phyloP scores from a whole-genome alignment of 2,888 invertebrate species.

The Amphipoea lucens region DNA sequence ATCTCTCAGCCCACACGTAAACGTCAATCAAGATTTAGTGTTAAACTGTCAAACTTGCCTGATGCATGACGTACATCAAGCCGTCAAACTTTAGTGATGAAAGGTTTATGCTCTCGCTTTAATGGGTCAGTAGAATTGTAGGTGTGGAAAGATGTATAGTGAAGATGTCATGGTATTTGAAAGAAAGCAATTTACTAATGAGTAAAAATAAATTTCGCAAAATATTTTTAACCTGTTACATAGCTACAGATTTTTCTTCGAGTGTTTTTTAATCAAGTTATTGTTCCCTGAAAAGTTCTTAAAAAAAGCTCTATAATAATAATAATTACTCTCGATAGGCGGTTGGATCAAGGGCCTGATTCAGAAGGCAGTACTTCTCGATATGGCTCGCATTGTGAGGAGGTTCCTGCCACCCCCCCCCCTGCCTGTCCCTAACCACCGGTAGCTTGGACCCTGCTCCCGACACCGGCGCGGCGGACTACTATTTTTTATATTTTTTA shows the following conservation, averaged over 20 bases:
- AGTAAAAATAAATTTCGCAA: too few relatives aligned
- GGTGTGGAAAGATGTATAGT: conserved; percentile 5
- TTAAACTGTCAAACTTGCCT: conserved; percentile 59
- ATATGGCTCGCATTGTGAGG: too few relatives aligned
- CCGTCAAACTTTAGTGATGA: conserved; percentile 49
- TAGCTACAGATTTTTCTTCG: not conserved
- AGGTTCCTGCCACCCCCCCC: too few relatives aligned
- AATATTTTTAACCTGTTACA: not conserved
- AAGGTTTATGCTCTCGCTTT: conserved; percentile 42
- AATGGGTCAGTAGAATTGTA: conserved; percentile 12
- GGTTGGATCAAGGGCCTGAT: too few relatives aligned
- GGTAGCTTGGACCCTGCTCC: too few relatives aligned
- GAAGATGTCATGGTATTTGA: not conserved
- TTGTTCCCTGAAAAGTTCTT: not conserved
- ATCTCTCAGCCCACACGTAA: conserved; percentile 51
- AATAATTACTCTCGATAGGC: too few relatives aligned
- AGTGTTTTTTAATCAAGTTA: not conserved
- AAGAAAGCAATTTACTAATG: not conserved
- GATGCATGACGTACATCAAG: conserved; percentile 50
- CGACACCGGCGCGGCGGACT: too few relatives aligned
- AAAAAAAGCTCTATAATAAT: not conserved
- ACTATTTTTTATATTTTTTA: too few relatives aligned
- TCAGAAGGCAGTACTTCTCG: too few relatives aligned
- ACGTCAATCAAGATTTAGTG: conserved; percentile 57
- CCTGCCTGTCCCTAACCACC: too few relatives aligned